These are phyloP conservation scores for Dasypus novemcinctus DNA, from an alignment of 2,113 vertebrate genomes.

Conservation along the genomic window DNA sequence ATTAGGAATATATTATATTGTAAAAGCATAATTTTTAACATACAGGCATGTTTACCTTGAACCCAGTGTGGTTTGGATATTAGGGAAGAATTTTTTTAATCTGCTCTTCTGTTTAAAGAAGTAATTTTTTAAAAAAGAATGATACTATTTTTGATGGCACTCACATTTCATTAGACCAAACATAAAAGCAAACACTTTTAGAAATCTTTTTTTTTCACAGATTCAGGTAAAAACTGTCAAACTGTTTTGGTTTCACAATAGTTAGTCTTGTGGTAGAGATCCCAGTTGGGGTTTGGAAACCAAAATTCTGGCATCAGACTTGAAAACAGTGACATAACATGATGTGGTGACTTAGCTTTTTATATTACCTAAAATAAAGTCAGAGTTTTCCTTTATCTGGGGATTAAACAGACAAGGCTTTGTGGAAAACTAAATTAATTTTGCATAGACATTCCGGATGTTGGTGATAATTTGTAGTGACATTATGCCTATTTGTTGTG, in stretches of 20 bases:
- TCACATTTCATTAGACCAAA: conserved; percentile 18
- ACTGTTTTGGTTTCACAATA: conserved; percentile 69
- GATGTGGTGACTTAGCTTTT: conserved; percentile 61
- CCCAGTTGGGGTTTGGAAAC: conserved; percentile 78
- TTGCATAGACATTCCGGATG: conserved; percentile 72
- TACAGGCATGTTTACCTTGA: neutral
- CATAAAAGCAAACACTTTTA: conserved; percentile 55
- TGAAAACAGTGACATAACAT: conserved; percentile 44
- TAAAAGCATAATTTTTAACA: neutral
- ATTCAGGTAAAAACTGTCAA: conserved; percentile 72
- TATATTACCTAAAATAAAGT: conserved; percentile 51
- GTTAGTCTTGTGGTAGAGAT: conserved; percentile 77
- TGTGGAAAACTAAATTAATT: conserved; percentile 76
- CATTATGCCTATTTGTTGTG: conserved; percentile 69
- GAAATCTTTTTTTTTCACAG: conserved; percentile 65
- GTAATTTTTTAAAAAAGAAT: neutral
- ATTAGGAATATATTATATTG: conserved; percentile 39
- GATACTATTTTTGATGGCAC: neutral
- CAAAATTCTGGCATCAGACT: conserved; percentile 66
- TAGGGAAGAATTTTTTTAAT: neutral
- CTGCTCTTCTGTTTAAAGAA: neutral
- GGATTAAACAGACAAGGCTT: conserved; percentile 30
- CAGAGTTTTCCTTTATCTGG: conserved; percentile 58
- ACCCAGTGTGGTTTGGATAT: neutral
- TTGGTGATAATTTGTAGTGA: conserved; percentile 78